A percentile compares a stretch with the other conserved stretches of the same genome.
These are phyloP conservation scores for Tokudaia muenninki DNA, from an alignment of 2,797 vertebrate species.

Conservation along the genomic window DNA sequence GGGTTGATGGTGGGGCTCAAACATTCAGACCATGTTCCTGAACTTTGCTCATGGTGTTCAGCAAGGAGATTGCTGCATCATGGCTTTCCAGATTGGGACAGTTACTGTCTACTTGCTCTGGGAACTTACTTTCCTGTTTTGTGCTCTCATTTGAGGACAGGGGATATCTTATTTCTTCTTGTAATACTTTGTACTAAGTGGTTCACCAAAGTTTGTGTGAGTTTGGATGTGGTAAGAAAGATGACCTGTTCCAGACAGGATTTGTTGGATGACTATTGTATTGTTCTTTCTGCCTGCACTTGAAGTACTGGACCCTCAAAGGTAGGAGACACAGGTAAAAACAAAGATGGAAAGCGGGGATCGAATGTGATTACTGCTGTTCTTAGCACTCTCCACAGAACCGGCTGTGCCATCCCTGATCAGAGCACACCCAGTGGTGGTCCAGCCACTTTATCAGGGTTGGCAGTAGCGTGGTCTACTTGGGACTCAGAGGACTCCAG, in stretches of 20 bases:
- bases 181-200: background rate
- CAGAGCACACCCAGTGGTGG: background rate
- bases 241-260: background rate
- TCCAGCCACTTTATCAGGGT: background rate
- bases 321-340: background rate
- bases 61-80: background rate
- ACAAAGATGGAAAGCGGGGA: background rate
- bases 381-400: rapidly evolving
- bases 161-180: background rate
- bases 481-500: background rate
- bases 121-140: background rate
- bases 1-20: background rate
- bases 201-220: background rate
- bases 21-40: background rate
- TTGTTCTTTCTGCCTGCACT: background rate
- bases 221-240: conserved; percentile 14
- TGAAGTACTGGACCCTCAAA: background rate
- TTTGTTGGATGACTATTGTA: background rate
- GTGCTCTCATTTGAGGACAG: background rate
- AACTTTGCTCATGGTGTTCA: background rate
- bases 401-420: background rate
- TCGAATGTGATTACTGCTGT: background rate
- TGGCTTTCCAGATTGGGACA: background rate
- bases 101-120: background rate
- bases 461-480: background rate